phyloP scores from a whole-genome alignment of 2,797 vertebrate genomes.

The Simalia tracyae region DNA sequence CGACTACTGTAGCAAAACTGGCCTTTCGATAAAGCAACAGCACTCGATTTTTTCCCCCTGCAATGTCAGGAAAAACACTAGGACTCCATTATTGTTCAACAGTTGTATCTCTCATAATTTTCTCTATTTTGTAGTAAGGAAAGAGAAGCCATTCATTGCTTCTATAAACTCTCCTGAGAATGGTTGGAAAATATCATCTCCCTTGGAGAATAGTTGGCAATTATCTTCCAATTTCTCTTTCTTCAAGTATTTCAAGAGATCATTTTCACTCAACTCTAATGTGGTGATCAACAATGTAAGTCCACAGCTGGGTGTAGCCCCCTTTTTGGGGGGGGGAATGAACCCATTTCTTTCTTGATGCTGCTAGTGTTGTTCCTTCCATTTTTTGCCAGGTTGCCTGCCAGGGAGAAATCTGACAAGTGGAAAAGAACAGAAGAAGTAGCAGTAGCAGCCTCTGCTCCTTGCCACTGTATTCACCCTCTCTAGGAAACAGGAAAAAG shows the following conservation, averaged over 20 bases:
- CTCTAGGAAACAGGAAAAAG: background rate
- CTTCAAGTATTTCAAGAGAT: background rate
- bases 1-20: background rate
- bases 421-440: background rate
- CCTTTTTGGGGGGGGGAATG: background rate
- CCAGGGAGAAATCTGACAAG: background rate
- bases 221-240: background rate
- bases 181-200: background rate
- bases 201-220: background rate
- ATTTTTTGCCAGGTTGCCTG: background rate
- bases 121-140: background rate
- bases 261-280: background rate
- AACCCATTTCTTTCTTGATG: background rate
- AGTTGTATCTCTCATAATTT: background rate
- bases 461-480: background rate
- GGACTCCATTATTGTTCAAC: background rate
- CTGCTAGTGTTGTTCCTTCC: background rate
- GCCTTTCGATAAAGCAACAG: background rate
- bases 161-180: background rate
- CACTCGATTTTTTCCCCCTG: background rate
- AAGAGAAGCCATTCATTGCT: background rate
- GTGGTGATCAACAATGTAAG: background rate
- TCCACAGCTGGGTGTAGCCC: background rate
- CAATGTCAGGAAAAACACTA: background rate
- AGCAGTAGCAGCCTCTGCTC: background rate